Conservation (phyloP, 1,140 invertebrate genomes). For the Ylistrum balloti region DNA sequence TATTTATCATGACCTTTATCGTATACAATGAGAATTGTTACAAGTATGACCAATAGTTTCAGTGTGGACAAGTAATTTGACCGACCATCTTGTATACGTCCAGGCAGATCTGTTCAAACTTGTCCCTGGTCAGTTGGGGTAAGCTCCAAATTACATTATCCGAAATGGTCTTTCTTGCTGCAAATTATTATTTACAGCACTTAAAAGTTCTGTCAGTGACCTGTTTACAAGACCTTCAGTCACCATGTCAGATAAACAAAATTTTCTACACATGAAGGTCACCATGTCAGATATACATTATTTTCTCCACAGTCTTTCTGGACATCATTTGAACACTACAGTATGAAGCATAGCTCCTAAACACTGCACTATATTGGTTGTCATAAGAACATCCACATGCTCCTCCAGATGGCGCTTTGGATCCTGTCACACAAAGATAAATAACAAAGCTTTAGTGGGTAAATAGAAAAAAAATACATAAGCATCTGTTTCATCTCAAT, state of each 20-base stretch:
- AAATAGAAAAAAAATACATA: too few species aligned
- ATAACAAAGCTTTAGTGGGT: too few species aligned
- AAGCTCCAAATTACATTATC: neutral
- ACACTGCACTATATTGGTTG: conserved; percentile 99
- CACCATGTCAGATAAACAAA: too few species aligned
- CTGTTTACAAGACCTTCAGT: neutral
- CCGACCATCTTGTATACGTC: neutral
- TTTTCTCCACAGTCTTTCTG: neutral
- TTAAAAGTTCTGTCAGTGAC: neutral
- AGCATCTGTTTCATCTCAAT: too few species aligned
- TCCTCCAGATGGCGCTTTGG: conserved; percentile 99
- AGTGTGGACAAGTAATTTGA: neutral
- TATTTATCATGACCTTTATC: neutral
- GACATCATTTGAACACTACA: conserved; percentile 94
- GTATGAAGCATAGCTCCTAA: conserved; percentile 99
- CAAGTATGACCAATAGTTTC: neutral
- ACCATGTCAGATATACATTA: neutral
- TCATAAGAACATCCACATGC: conserved; percentile 98
- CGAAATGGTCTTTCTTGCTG: neutral
- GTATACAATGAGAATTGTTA: neutral
- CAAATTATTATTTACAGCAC: neutral
- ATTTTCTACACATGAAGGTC: too few species aligned
- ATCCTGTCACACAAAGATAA: conserved; percentile 85
- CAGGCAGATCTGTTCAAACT: neutral
- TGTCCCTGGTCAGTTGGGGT: neutral